Evolutionary conservation across 2,797 vertebrate genomes (phyloP).

Genomic region (Lagodon rhomboides): DNA sequence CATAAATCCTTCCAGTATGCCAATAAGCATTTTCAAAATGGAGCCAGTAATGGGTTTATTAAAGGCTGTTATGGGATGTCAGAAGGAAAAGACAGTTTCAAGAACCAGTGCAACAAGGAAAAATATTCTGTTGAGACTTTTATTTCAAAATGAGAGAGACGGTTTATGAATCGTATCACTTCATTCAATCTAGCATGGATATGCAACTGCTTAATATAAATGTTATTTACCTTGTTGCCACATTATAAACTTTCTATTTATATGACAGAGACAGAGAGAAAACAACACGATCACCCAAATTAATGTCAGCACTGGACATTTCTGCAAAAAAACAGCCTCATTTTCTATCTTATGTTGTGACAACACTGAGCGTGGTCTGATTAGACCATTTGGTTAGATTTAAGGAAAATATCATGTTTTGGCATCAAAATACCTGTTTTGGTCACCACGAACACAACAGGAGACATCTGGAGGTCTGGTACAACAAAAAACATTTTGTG

Average conservation of each 20-base stretch:
- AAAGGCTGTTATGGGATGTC: slow-evolving; percentile 43
- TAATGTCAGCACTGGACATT: neutral
- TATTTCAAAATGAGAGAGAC: slow-evolving; percentile 18
- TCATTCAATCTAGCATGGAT: slow-evolving; percentile 20
- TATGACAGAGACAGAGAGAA: neutral
- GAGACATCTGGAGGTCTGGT: too few species aligned
- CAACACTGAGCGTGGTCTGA: too few species aligned
- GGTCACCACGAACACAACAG: too few species aligned
- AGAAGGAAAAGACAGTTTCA: slow-evolving; percentile 27
- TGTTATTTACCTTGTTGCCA: neutral
- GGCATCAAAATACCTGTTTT: too few species aligned
- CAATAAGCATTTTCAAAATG: slow-evolving; percentile 51
- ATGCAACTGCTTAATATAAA: slow-evolving; percentile 15
- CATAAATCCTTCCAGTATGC: slow-evolving; percentile 57
- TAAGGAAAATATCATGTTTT: too few species aligned
- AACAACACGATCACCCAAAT: neutral
- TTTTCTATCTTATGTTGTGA: too few species aligned
- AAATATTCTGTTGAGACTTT: neutral
- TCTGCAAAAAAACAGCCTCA: too few species aligned
- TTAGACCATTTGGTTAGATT: too few species aligned
- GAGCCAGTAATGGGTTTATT: slow-evolving; percentile 51
- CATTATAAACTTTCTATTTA: neutral
- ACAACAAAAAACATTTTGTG: too few species aligned
- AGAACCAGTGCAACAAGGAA: neutral
- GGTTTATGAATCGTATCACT: slow-evolving; percentile 6